Percentiles rank a stretch among this genome's conserved stretches.
These are phyloP conservation scores for Scyliorhinus canicula DNA, from an alignment of 2,797 vertebrate genomes.

Conservation along the genomic window DNA sequence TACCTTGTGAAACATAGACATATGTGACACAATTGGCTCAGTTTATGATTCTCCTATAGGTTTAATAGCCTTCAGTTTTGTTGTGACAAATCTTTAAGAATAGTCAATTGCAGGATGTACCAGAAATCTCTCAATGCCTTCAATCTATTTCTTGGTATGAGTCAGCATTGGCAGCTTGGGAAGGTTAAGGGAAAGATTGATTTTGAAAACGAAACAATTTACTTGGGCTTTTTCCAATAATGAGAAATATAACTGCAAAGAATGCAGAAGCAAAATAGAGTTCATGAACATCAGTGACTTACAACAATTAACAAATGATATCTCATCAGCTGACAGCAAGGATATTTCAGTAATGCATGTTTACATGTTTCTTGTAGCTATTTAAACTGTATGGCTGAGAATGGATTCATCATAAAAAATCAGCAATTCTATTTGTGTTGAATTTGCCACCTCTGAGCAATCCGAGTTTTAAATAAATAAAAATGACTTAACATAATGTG, in stretches of 20 bases:
- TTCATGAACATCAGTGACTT: background rate
- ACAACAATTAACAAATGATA: background rate
- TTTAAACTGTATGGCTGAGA: too few species aligned
- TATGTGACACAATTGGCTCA: background rate
- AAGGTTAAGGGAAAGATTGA: background rate
- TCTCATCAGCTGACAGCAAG: background rate
- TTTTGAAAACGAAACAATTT: background rate
- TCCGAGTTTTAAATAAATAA: background rate
- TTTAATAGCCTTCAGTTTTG: background rate
- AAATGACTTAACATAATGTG: background rate
- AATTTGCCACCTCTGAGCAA: too few species aligned
- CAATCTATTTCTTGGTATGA: background rate
- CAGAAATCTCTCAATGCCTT: background rate
- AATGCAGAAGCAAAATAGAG: background rate
- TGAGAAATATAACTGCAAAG: too few species aligned
- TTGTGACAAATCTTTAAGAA: background rate
- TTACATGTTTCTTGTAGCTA: background rate
- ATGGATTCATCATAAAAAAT: too few species aligned
- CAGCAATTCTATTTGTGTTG: too few species aligned
- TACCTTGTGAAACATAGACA: background rate
- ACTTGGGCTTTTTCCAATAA: background rate
- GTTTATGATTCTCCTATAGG: background rate
- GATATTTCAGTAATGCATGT: background rate
- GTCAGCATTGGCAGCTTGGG: background rate
- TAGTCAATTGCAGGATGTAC: background rate